Percentiles rank a stretch among this genome's conserved stretches.
Conservation (phyloP, 2,797 vertebrate species). For the Chelidonichthys spinosus region DNA sequence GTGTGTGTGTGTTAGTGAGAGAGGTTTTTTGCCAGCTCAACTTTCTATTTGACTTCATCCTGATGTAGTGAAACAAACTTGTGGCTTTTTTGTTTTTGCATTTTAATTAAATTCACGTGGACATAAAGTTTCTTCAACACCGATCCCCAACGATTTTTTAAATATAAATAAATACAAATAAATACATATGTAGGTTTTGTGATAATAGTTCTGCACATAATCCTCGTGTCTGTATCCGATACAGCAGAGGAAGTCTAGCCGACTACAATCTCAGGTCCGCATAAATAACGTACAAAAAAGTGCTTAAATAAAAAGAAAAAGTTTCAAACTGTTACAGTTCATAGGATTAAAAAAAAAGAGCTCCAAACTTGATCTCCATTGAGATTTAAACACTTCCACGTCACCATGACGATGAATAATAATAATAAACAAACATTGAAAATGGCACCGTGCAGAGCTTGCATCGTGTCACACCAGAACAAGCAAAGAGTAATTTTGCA, state of each 20-base stretch:
- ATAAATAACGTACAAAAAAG: constrained; percentile 63
- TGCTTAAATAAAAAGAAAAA: constrained; percentile 50
- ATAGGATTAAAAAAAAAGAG: constrained; percentile 40
- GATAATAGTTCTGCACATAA: constrained; percentile 13
- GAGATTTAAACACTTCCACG: constrained; percentile 59
- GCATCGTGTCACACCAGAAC: background rate
- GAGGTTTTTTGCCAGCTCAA: constrained; percentile 19
- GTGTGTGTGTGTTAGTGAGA: constrained; percentile 2
- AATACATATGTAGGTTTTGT: constrained; percentile 56
- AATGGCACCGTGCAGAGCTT: constrained; percentile 13
- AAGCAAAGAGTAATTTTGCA: background rate
- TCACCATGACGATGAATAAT: constrained; percentile 72
- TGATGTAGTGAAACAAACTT: background rate
- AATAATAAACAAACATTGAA: constrained; percentile 22
- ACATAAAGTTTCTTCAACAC: constrained; percentile 19
- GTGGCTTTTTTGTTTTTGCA: background rate
- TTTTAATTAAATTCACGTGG: constrained; percentile 54
- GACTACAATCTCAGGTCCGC: constrained; percentile 62
- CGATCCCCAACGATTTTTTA: constrained; percentile 39
- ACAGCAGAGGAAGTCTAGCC: constrained; percentile 38
- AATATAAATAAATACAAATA: constrained; percentile 80
- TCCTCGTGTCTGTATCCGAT: constrained; percentile 21
- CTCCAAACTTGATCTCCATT: constrained; percentile 68
- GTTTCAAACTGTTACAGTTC: constrained; percentile 77
- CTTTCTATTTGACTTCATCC: background rate